Percentiles rank a stretch among this genome's conserved stretches.
Conservation (phyloP, 2,797 vertebrate species). For the Trichosurus vulpecula region DNA sequence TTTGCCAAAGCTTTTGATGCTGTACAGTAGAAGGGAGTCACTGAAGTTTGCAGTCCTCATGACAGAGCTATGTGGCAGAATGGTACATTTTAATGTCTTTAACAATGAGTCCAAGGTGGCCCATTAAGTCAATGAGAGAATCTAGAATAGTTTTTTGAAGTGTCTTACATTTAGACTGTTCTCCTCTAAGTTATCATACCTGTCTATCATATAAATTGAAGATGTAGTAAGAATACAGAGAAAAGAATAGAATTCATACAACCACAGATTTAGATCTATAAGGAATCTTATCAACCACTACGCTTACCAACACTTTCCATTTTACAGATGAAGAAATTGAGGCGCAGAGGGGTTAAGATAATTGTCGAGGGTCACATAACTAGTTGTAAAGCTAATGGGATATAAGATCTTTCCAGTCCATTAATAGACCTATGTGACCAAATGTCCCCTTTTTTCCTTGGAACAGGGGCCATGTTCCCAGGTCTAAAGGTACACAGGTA, state of each 20-base stretch:
- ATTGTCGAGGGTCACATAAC: no score
- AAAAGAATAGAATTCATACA: not conserved
- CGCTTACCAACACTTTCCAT: not conserved
- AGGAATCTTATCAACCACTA: no score
- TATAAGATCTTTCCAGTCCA: no score
- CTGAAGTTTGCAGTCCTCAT: not conserved
- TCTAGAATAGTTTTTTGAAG: not conserved
- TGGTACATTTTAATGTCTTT: not conserved
- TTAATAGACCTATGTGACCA: no score
- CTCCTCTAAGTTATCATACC: not conserved
- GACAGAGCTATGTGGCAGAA: not conserved
- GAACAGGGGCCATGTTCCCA: no score
- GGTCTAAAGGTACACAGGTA: no score
- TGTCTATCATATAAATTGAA: slow-evolving; percentile 1
- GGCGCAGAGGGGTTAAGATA: no score
- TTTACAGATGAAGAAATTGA: not conserved
- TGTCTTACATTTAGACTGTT: not conserved
- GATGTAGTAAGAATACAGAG: slow-evolving; percentile 10
- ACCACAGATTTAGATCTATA: not conserved
- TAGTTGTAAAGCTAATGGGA: no score
- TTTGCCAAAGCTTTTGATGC: not conserved
- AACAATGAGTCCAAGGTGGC: not conserved
- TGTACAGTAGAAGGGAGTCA: not conserved
- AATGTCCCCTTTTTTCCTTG: no score
- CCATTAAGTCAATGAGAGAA: not conserved